These are phyloP conservation scores for Trachurus trachurus DNA, from an alignment of 2,797 vertebrate species.

Conservation along the genomic window DNA sequence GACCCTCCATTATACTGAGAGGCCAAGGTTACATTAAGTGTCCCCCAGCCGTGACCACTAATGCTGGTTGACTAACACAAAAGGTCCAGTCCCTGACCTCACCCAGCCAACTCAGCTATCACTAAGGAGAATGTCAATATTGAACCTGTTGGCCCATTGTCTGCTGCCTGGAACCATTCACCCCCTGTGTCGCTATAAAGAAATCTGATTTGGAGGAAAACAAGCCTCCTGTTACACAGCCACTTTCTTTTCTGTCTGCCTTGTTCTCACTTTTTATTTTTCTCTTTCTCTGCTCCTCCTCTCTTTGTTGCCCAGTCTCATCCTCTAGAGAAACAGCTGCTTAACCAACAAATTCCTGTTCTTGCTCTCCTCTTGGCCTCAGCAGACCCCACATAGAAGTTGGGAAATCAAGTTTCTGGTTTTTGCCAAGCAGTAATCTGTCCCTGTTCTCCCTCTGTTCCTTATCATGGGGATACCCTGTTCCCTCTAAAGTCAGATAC, in stretches of 20 bases:
- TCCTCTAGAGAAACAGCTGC: constrained; percentile 76
- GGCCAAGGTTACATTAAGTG: constrained; percentile 81
- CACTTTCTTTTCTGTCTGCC: constrained; percentile 49
- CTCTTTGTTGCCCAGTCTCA: constrained; percentile 55
- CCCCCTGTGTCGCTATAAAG: constrained; percentile 83
- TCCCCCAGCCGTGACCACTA: constrained; percentile 78
- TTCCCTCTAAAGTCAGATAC: constrained; percentile 43
- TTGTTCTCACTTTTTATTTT: constrained; percentile 55
- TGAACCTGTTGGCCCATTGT: constrained; percentile 84
- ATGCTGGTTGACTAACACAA: constrained; percentile 67
- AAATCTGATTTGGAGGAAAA: constrained; percentile 81
- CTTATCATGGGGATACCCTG: constrained; percentile 57
- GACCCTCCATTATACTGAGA: constrained; percentile 74
- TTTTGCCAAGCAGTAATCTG: constrained; percentile 77
- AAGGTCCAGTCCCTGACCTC: constrained; percentile 78
- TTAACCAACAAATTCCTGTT: constrained; percentile 75
- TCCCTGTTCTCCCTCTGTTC: constrained; percentile 60
- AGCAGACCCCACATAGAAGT: constrained; percentile 83
- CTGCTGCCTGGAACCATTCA: constrained; percentile 80
- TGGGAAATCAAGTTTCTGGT: constrained; percentile 78
- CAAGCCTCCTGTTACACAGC: constrained; percentile 62
- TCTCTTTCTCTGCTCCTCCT: constrained; percentile 42
- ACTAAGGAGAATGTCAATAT: constrained; percentile 87
- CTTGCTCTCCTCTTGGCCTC: constrained; percentile 69
- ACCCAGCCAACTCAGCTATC: constrained; percentile 79